Base-by-base conservation (phyloP, 1,140 invertebrate genomes). In the Akabosia matsudoensis region DNA sequence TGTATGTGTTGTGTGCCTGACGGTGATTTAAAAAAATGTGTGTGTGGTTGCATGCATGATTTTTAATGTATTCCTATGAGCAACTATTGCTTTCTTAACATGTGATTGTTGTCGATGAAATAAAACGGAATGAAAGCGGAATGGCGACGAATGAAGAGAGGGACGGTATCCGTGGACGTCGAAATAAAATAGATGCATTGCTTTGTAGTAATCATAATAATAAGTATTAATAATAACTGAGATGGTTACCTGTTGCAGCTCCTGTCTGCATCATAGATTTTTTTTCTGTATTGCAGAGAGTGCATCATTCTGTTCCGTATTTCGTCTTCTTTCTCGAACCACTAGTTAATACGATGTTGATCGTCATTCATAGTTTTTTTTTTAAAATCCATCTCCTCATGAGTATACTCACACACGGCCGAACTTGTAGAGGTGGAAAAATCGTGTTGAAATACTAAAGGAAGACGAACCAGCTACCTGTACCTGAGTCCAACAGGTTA, bases 51-150 rank as follows among this genome's bases (percentile, higher is more conserved):
- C 61, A 67, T 67, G 61, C 61, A 67, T 31, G 24, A 67, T 30
- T 7, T 7, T 30, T 10, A 67, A 67, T 30, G 61, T 30, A 67
- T 67, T 30, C n/a, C n/a, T n/a, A n/a, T n/a, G 31, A 30, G 31
- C 61, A 67, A 67, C 61, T 67, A 30, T 30, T 67, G 61, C 61
- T 30, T 67, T 67, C 61, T 67, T 67, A 67, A 67, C 61, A 30
- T 67, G 61, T 67, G 61, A 30, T 67, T n/a, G 61, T 24, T 30
- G 61, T 7, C n/a, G 7, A 61, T 61, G 54, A n/a, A 24, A 61
- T 16, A n/a, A 61, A 61, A 31, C 31, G 61, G 61, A 24, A 67
- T 67, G 54, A 24, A 24, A 24, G 13, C 13, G 4, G n/a, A 3
- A 61, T 61, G 54, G 37, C n/a, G n/a, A n/a, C n/a, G n/a, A n/a